Base-by-base conservation (phyloP, 2,888 invertebrate species). In the Antitype chi region DNA sequence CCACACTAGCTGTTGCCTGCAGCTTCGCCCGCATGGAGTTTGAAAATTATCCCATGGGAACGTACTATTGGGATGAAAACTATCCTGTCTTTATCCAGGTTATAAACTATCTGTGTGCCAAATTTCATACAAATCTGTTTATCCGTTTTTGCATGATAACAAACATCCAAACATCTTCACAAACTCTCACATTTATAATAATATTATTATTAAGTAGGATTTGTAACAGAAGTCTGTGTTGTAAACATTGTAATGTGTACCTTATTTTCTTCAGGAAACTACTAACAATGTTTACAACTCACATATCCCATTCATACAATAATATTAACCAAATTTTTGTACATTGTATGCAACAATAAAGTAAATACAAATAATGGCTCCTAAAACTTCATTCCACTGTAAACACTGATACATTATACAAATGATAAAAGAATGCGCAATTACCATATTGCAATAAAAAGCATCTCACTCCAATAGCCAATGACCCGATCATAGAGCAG, bases 401-500 rank as follows among this genome's bases (percentile, higher is more conserved):
- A 20, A 60, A 53, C 49, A 60, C 23, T 52, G 2, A 57, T 70
- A 28, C 25, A 47, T 53, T 47, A 71, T 60, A 55, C 15, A 28
- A 60, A 74, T 52, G 3, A 9, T 49, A 63, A 67, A 66, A 64
- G 52, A 68, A 80, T 53, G 28, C 57, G 23, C 38, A 43, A 52
- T 78, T 71, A 62, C 17, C 63, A 74, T 66, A 71, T 59, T 76
- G 68, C 64, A 70, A 70, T 70, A 73, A 83, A 67, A 66, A 82
- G 28, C 57, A 66, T 68, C 71, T 67, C 23, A 52, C 70, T 78
- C 28, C 57, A 69, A 76, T 74, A 86, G 28, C 25, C 66, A 72
- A 49, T 86, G 76, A 73, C 74, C 66, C 9, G 17, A 74, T 78
- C 62, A 74, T 66, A 38, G 47, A 68, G 43, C 53, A 38, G 23